Conservation (phyloP, 37 sponge, comb jelly and placozoan species). For the Halisarca cf. caerulea region DNA sequence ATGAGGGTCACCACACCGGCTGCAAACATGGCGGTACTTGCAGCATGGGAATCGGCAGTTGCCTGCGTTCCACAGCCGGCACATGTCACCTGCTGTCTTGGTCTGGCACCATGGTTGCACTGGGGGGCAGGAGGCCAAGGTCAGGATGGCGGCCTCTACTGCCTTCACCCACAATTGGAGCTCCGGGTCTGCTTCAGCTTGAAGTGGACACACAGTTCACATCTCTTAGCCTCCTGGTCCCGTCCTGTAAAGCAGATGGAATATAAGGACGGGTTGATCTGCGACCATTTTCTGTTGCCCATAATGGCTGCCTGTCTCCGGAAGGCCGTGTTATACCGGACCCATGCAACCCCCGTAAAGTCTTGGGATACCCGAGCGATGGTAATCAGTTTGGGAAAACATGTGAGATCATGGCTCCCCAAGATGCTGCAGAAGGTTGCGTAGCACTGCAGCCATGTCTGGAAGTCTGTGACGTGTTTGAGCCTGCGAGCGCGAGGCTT, state of each 20-base stretch:
- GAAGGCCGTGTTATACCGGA: conserved; percentile 25
- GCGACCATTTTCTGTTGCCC: neutral
- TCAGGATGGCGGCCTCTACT: too few species aligned
- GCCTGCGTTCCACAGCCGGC: too few species aligned
- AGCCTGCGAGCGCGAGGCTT: neutral
- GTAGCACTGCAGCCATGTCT: neutral
- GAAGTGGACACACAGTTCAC: conserved; percentile 28
- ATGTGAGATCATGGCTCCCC: neutral
- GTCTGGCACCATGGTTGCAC: too few species aligned
- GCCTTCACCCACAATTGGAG: too few species aligned
- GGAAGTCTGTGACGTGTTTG: neutral
- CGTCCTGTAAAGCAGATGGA: conserved; percentile 30
- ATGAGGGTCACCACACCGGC: too few species aligned
- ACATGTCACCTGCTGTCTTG: too few species aligned
- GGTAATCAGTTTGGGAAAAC: neutral
- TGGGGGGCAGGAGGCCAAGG: too few species aligned
- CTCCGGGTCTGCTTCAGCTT: too few species aligned
- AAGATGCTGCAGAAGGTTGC: neutral
- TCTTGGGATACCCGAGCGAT: neutral
- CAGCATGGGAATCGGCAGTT: too few species aligned
- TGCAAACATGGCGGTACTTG: too few species aligned
- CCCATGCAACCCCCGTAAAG: conserved; percentile 9
- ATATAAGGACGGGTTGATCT: conserved; percentile 24
- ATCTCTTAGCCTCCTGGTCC: neutral
- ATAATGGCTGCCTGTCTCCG: too few species aligned